Evolutionary conservation across 2,888 invertebrate genomes (phyloP).

Genomic region (Morpho helenor): DNA sequence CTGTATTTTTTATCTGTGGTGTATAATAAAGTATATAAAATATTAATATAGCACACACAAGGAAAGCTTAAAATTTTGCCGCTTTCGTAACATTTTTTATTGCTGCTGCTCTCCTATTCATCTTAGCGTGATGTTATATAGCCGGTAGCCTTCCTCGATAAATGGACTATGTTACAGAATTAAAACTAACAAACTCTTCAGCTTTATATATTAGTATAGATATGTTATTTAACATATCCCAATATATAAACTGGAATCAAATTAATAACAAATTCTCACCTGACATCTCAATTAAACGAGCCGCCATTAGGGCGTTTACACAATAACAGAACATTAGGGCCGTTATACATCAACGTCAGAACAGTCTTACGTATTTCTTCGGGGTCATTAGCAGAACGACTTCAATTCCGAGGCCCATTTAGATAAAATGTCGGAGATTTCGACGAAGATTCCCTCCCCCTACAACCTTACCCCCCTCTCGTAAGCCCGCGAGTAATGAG

Average conservation of each 20-base stretch:
- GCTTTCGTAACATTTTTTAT: no score
- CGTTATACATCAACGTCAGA: constrained; percentile 48
- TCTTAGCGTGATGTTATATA: no score
- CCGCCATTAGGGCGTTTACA: constrained; percentile 18
- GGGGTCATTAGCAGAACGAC: constrained; percentile 74
- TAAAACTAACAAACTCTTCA: no score
- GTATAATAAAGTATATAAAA: no score
- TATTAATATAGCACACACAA: no score
- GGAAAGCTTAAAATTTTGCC: no score
- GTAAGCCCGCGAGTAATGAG: constrained; percentile 63
- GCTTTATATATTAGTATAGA: no score
- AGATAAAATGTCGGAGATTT: constrained; percentile 79
- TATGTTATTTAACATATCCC: neutral
- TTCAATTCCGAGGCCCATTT: constrained; percentile 76
- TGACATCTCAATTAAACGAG: constrained; percentile 20
- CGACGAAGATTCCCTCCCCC: constrained; percentile 61
- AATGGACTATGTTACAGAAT: no score
- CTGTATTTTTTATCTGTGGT: no score
- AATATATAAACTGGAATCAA: constrained; percentile 1
- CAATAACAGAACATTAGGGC: constrained; percentile 23
- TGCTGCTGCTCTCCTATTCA: no score
- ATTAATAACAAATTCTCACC: constrained; percentile 18
- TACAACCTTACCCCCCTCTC: constrained; percentile 15
- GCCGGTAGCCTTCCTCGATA: no score
- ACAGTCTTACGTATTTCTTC: constrained; percentile 71